These are phyloP conservation scores for Sciurus vulgaris DNA, from an alignment of 2,797 vertebrate species.

Conservation along the genomic window DNA sequence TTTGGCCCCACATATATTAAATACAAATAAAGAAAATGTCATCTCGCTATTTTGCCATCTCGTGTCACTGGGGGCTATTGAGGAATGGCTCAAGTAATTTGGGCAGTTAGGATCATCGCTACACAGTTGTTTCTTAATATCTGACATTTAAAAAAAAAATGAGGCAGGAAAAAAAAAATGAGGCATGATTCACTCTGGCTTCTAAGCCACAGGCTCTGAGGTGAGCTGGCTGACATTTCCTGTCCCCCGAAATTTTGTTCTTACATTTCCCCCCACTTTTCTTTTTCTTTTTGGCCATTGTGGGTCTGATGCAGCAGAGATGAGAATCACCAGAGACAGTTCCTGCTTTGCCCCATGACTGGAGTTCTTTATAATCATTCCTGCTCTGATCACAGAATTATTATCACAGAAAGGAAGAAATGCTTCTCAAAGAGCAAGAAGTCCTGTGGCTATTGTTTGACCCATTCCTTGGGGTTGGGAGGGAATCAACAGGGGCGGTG, in stretches of 20 bases:
- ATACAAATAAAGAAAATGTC: slow-evolving; percentile 17
- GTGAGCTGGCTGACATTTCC: not conserved
- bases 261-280: not conserved
- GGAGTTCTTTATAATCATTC: not conserved
- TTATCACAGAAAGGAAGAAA: not conserved
- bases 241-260: not conserved
- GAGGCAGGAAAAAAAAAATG: not conserved
- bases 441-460: not conserved
- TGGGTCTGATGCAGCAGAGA: not conserved
- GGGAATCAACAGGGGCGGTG: too few species aligned
- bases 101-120: not conserved
- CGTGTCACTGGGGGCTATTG: not conserved
- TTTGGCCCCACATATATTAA: not conserved
- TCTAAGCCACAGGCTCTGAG: not conserved
- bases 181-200: accelerated
- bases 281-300: not conserved
- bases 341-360: not conserved
- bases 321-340: not conserved
- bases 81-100: not conserved
- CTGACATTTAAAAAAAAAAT: not conserved
- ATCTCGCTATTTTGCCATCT: not conserved
- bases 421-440: not conserved
- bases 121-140: not conserved
- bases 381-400: not conserved
- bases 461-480: not conserved